phyloP scores from a whole-genome alignment of 2,888 invertebrate genomes.

The Thera britannica region DNA sequence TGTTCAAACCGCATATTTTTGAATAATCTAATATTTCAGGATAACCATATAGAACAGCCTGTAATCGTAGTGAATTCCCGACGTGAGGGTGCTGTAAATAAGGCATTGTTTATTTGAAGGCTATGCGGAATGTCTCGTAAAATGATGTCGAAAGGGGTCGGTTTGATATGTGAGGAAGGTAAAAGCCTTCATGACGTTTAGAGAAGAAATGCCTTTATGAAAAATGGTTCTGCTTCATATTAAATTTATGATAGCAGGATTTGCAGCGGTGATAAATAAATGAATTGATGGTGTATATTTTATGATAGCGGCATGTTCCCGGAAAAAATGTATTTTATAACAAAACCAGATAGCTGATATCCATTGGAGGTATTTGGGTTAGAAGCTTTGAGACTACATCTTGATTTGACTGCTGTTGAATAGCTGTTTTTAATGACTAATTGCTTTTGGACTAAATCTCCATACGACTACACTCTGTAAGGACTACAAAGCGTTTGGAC shows the following conservation, averaged over 20 bases:
- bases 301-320: too few relatives aligned
- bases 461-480: too few relatives aligned
- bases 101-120: slow-evolving; percentile 41
- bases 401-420: too few relatives aligned
- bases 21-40: background rate
- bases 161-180: slow-evolving; percentile 37
- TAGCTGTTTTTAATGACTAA: too few relatives aligned
- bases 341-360: too few relatives aligned
- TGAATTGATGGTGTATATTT: background rate
- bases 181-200: slow-evolving; percentile 38
- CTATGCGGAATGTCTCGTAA: slow-evolving; percentile 39
- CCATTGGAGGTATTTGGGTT: too few relatives aligned
- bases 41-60: background rate
- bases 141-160: slow-evolving; percentile 35
- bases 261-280: background rate
- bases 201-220: slow-evolving; percentile 28
- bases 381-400: too few relatives aligned
- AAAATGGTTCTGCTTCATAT: slow-evolving; percentile 22
- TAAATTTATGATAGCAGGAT: slow-evolving; percentile 1
- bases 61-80: slow-evolving; percentile 16
- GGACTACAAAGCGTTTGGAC: too few relatives aligned
- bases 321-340: too few relatives aligned
- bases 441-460: too few relatives aligned
- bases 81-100: slow-evolving; percentile 33
- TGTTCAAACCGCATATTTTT: too few relatives aligned